Evolutionary conservation across 2,797 vertebrate genomes (phyloP), one percentile per base, ranked within the genome.

Genomic region (Aulostomus chinensis): DNA sequence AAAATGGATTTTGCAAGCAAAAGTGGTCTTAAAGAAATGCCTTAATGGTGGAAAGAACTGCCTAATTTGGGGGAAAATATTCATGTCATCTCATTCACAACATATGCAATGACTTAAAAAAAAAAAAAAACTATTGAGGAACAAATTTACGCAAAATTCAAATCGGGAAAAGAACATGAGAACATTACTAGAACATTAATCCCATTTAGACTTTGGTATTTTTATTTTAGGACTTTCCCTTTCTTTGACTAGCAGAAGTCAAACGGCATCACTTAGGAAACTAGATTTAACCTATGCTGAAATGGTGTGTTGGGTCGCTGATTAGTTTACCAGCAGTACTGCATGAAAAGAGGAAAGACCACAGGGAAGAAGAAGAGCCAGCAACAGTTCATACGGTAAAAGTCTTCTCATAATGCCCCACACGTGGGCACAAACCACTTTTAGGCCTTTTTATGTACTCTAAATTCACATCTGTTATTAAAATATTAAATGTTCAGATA

Each of bases 381-480:
- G 18, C 45, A 78, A 69, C 58, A 74, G 62, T 58, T 51, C 54
- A 71, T 64, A 78, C 51, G 76, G 48, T 68, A 76, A 71, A 78
- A 68, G 48, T 52, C 45, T 45, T 75, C 64, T 66, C 64, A 22
- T 53, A 64, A 65, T 7, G 48, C 35, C 62, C 54, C 58, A 65
- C 62, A 65, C 26, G 26, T 25, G 38, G 66, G 24, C 56, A 68
- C 53, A 78, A 69, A 61, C 38, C 33, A 68, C 61, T 35, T 71
- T 54, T 31, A 40, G 39, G 60, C 12, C 50, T 65, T 62, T 71
- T 58, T 62, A 49, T 26, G 61, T 75, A 54, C 73, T 70, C 73
- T 78, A 79, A 77, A 75, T 86, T 83, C 76, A 85, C 80, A 79
- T 83, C 78, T 76, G 73, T 80, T 85, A 84, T 69, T 88, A 89